Base-by-base conservation (phyloP, 2,797 vertebrate species). In the Cirrhinus mrigala region DNA sequence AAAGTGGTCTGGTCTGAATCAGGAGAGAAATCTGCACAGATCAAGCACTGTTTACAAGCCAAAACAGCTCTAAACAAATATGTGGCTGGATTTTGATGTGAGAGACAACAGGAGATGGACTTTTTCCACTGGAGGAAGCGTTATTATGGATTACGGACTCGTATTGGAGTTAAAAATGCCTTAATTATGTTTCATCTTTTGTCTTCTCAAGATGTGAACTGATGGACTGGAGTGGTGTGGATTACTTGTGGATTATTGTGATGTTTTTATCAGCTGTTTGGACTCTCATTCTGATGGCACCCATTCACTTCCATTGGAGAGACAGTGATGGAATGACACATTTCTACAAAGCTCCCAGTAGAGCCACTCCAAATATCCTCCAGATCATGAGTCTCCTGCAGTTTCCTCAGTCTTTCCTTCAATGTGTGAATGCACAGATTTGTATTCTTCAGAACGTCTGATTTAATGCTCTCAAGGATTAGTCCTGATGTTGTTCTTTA, bases 111-210 rank as follows among this genome's bases (percentile, higher is more conserved):
- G n/a, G n/a, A n/a, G 56, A 24, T 9, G 2, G 22, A 58, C 56
- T 60, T 60, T 11, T n/a, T n/a, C n/a, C n/a, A n/a, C n/a, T n/a
- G n/a, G n/a, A n/a, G n/a, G n/a, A n/a, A n/a, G n/a, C n/a, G n/a
- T n/a, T 60, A 62, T 62, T 27, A 27, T 60, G 22, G 56, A 58
- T 58, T 58, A 58, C 24, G 5, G 22, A 60, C n/a, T 60, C 56
- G 0, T n/a, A n/a, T 58, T 22, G 22, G 6, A 3, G 18, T 8
- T 58, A n/a, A 10, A 58, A 58, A n/a, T 0, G 0, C n/a, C 1
- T n/a, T n/a, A 14, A 60, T 24, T 62, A 6, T 2, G 24, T 62
- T 15, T 27, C 4, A 27, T 2, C 60, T 62, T 27, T 5, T 27
- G 58, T 62, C 58, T 62, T 27, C n/a, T 27, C 60, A 24, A 27